Base-by-base conservation (phyloP, 2,888 invertebrate species). In the Entomobrya multifasciata region DNA sequence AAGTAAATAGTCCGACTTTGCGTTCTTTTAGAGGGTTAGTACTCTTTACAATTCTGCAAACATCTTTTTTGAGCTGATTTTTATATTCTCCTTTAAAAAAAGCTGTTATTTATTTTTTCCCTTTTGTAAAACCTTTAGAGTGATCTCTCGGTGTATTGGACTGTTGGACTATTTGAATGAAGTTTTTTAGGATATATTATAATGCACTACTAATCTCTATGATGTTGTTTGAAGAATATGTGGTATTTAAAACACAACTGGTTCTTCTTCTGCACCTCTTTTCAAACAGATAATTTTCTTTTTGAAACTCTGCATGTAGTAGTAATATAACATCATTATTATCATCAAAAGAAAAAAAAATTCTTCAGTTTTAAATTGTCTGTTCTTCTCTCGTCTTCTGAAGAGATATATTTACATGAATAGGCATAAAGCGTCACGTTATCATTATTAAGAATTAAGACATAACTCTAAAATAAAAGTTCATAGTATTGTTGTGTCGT, bases 221-320 rank as follows among this genome's bases (percentile, higher is more conserved):
- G 1, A 36, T n/a, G 49, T 8, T 49, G 3, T 15, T 49, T 49
- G 36, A 36, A 36, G n/a, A n/a, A 62, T 62, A 62, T 0, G 62
- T 62, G n/a, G 67, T 10, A 57, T 20, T 67, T 55, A 27, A 70
- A 57, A 81, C 36, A 52, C 81, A 81, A 81, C 81, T 81, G 81
- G 81, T 81, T 81, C 70, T 72, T 72, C 72, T 49, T 74, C 74
- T 74, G 74, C 74, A 52, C 74, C 74, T 74, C 52, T 52, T 74
- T 74, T 74, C 49, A 74, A 17, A 67, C 10, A 47, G 67, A 67
- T 67, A 67, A 74, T 74, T 74, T 36, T 30, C 17, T 27, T 52
- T 52, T 20, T 57, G 8, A 49, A 74, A 27, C 30, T 17, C 17
- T 17, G 72, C 49, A 13, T 72, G 52, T 30, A 15, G 72, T 47